Base-by-base conservation (phyloP, 2,113 vertebrate species). In the Phodopus roborovskii region DNA sequence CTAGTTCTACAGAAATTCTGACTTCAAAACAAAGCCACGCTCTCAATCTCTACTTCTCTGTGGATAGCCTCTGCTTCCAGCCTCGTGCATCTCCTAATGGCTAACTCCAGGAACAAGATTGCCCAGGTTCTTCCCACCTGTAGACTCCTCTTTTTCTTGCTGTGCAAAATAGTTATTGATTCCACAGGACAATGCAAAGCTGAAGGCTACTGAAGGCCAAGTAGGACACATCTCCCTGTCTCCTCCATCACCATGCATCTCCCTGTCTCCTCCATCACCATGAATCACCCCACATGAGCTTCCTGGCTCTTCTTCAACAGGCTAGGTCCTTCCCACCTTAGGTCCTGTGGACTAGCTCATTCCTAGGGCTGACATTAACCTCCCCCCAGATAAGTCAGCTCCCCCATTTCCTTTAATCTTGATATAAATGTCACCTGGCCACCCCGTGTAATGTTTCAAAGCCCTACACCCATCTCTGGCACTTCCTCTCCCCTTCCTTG, bases 391-490 rank as follows among this genome's bases (percentile, higher is more conserved):
- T 56, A 84, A 30, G 30, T 87, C 30, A 11, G 30, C 79, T 73
- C 79, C 66, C 84, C 92, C 66, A 48, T 93, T 96, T 92, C 95
- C 92, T 95, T 94, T 94, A n/a, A 45, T 94, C n/a, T 79, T 60
- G 68, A 82, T 87, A 94, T 12, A 73, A 58, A 66, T 86, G 91
- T 94, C 73, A 94, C 93, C 89, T 96, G 92, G 74, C 19, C 71
- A 74, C 83, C 22, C 86, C 64, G 22, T 84, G 53, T n/a, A 39
- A 48, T 68, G 26, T 71, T 86, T 89, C 95, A 88, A 62, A 93
- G 53, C 53, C 33, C 71, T 68, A 60, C 10, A 10, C 39, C 92
- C 39, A 83, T 88, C 62, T n/a, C 92, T 91, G 86, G 50, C 89
- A 78, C 87, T 92, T 95, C 53, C 86, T 74, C 30, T 92, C 85